Conservation (phyloP, 2,888 invertebrate species). For the Zaprionus bogoriensis region DNA sequence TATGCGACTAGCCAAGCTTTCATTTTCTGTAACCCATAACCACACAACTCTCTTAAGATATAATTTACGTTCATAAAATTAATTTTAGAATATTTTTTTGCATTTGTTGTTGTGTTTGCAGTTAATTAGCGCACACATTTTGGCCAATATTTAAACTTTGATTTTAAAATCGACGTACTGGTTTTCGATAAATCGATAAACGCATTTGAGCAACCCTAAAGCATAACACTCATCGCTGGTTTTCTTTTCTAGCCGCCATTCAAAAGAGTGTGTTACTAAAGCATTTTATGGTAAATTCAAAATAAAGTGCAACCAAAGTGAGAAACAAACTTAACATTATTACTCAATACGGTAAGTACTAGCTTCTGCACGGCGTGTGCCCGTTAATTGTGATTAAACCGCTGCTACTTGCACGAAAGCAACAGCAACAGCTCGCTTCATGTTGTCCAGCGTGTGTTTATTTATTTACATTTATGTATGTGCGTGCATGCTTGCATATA, state of each 20-base stretch:
- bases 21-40: too few relatives aligned
- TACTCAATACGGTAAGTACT: conserved; percentile 51
- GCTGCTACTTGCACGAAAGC: conserved; percentile 10
- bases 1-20: too few relatives aligned
- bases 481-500: neutral
- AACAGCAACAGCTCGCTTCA: conserved; percentile 29
- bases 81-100: neutral
- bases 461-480: conserved; percentile 43
- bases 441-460: conserved; percentile 53
- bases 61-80: neutral
- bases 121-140: neutral
- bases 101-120: neutral
- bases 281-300: conserved; percentile 49
- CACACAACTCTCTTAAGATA: too few relatives aligned
- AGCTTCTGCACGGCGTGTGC: neutral
- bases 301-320: conserved; percentile 34
- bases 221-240: conserved; percentile 45
- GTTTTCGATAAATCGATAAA: conserved; percentile 27
- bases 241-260: conserved; percentile 65
- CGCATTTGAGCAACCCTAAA: conserved; percentile 33
- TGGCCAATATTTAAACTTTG: neutral
- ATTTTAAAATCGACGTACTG: neutral
- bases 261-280: conserved; percentile 65
- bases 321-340: conserved; percentile 16
- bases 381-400: conserved; percentile 4